Evolutionary conservation across 2,888 invertebrate species (phyloP).

Genomic region (Laothoe populi): DNA sequence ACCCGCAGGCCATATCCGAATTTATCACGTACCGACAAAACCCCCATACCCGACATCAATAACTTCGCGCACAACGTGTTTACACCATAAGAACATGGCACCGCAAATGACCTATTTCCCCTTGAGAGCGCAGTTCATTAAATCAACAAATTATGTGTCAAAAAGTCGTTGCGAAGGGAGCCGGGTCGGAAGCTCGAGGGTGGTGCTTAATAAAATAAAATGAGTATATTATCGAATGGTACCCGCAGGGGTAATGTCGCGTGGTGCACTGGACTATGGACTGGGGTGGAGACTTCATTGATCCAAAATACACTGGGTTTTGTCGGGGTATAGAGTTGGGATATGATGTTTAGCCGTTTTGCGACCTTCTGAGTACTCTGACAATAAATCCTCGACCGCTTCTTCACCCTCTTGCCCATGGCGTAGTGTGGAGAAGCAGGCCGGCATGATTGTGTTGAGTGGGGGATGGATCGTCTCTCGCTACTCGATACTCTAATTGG

Average conservation of each 20-base stretch:
- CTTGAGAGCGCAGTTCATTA: conserved; percentile 59
- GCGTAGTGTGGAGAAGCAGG: no score
- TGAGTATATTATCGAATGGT: conserved; percentile 76
- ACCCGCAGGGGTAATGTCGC: conserved; percentile 69
- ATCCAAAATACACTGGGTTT: no score
- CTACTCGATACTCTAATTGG: no score
- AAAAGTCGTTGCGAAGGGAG: conserved; percentile 61
- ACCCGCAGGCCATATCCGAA: background rate
- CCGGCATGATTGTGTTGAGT: no score
- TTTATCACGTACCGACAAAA: background rate
- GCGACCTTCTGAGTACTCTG: no score
- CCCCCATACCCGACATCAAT: background rate
- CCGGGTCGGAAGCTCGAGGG: conserved; percentile 41
- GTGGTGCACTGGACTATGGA: conserved; percentile 37
- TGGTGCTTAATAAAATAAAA: conserved; percentile 74
- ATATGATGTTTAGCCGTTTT: no score
- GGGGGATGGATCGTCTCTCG: no score
- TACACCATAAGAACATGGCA: conserved; percentile 11
- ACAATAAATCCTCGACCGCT: no score
- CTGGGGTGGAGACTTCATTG: conserved; percentile 23
- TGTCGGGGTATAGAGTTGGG: no score
- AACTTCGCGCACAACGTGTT: background rate
- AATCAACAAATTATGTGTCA: conserved; percentile 77
- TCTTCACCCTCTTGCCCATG: no score
- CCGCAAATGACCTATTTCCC: conserved; percentile 41